Evolutionary conservation across 2,888 invertebrate species (phyloP), one percentile per base, ranked within the genome.

Genomic region (Lycocerus yunnanus): DNA sequence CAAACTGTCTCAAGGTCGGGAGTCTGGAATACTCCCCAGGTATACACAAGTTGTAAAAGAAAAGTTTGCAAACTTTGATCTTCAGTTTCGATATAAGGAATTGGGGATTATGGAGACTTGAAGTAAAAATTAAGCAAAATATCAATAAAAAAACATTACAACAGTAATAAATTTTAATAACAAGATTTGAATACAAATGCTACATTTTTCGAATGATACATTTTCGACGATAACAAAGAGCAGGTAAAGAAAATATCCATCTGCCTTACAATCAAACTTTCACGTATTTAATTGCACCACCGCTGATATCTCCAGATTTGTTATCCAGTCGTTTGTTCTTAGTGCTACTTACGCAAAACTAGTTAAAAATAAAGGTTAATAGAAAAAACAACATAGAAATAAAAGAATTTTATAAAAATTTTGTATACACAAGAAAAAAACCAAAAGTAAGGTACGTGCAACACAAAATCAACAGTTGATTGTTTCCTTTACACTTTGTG

Each of bases 361-460:
- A 27, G 27, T 27, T 13, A 27, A 43, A 24, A 43, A 43, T 43
- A n/a, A 43, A 43, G 43, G 43, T 43, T 11, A 43, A 43, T 43
- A 43, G 43, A 43, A 43, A 43, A 43, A 43, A 43, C 43, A 8
- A 43, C 43, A 43, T 43, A 43, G n/a, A 43, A 43, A 43, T 43
- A 43, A 43, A 43, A 43, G n/a, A 43, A n/a, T 66, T 58, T 71
- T 71, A 74, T 70, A 65, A 74, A 71, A 71, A 67, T 16, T 67
- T 74, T 71, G 69, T 74, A 74, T 71, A 74, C 70, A 71, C 68
- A 74, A 74, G 74, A 66, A 74, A 71, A 73, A 68, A 66, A 69
- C 27, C n/a, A 73, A 72, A 69, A n/a, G 43, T 43, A 43, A 43
- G 43, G 43, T 43, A 43, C n/a, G 43, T 43, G 43, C 43, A 43